phyloP scores from a whole-genome alignment of 1,140 invertebrate species.

The Stegodyphus mimosarum region DNA sequence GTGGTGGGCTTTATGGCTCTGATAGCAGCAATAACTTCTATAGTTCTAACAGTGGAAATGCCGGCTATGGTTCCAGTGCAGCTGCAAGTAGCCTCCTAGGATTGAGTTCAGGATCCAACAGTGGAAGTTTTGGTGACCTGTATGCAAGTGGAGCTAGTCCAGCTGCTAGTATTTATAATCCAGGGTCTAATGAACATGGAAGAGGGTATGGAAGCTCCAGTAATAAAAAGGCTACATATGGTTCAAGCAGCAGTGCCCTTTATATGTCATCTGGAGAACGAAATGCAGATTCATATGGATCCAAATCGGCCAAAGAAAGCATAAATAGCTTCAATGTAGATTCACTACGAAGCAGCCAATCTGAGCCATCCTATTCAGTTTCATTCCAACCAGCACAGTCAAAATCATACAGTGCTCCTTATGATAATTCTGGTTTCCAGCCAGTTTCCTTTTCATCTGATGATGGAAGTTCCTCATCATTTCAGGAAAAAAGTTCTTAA shows the following conservation, averaged over 20 bases:
- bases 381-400: conserved; percentile 38
- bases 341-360: conserved; percentile 18
- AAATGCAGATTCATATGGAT: conserved; percentile 26
- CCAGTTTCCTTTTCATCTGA: conserved; percentile 32
- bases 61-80: conserved; percentile 23
- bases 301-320: conserved; percentile 7
- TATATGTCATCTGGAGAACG: conserved; percentile 43
- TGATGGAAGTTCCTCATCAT: background rate
- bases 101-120: background rate
- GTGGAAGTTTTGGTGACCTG: conserved; percentile 25
- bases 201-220: conserved; percentile 5
- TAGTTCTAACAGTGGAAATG: background rate
- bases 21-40: conserved; percentile 6
- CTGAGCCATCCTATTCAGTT: conserved; percentile 38
- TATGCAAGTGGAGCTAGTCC: conserved; percentile 49
- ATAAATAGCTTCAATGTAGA: conserved; percentile 31
- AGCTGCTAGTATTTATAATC: conserved; percentile 26
- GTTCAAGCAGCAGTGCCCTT: conserved; percentile 30
- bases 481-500: conserved; percentile 44
- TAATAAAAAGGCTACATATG: conserved; percentile 1
- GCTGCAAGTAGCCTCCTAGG: conserved; percentile 18
- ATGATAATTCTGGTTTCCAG: conserved; percentile 34
- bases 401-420: conserved; percentile 30
- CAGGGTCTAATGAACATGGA: background rate
- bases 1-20: conserved; percentile 15